Percentiles rank a stretch among this genome's conserved stretches.
Conservation (phyloP, 2,888 invertebrate genomes). For the Pristionchus entomophagus region DNA sequence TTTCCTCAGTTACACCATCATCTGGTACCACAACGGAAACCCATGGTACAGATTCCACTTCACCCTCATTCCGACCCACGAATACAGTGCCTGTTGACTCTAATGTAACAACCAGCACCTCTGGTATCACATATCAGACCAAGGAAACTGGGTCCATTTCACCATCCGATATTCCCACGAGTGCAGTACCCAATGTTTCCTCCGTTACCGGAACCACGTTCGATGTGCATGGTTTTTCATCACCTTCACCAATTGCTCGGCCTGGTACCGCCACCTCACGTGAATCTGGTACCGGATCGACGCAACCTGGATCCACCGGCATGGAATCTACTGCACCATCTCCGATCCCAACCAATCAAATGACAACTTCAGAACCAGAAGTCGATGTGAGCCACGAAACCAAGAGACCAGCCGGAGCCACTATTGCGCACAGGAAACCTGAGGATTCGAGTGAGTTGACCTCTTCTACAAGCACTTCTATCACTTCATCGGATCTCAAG, state of each 20-base stretch:
- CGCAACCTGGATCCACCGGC: background rate
- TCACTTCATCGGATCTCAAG: background rate
- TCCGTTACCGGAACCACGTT: background rate
- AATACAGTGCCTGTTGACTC: background rate
- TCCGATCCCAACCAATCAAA: background rate
- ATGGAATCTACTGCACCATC: background rate
- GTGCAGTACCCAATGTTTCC: too few species aligned
- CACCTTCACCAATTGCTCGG: background rate
- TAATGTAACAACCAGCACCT: background rate
- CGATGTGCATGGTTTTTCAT: background rate
- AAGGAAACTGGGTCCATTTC: background rate
- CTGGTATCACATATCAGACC: background rate
- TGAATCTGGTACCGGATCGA: background rate
- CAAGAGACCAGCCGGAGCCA: background rate
- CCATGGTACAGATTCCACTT: background rate
- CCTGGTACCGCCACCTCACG: background rate
- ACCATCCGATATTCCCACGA: background rate
- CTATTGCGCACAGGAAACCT: conserved; percentile 1
- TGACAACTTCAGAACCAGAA: conserved; percentile 21
- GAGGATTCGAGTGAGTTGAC: conserved; percentile 17
- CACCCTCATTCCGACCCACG: background rate
- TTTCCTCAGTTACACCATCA: background rate
- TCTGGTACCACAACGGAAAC: background rate
- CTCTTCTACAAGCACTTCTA: background rate
- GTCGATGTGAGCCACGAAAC: conserved; percentile 1